These are phyloP conservation scores for Azorinus chamasolen DNA, from an alignment of 2,888 invertebrate genomes.

Conservation along the genomic window DNA sequence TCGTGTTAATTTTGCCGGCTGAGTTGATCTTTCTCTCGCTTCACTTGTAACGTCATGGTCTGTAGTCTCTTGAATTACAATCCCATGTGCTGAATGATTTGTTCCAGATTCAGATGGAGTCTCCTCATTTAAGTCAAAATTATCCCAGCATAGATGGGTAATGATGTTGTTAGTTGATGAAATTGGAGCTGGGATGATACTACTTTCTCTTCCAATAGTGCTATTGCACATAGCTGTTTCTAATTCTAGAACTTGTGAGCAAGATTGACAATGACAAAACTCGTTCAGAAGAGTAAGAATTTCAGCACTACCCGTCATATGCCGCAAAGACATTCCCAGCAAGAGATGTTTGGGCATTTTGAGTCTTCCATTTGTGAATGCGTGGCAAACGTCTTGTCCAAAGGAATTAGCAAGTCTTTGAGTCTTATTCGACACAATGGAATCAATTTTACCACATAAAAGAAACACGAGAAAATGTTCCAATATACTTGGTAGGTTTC, in stretches of 20 bases:
- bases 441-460: conserved; percentile 7
- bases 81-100: conserved; percentile 50
- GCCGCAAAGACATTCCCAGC: conserved; percentile 30
- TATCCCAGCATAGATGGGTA: conserved; percentile 55
- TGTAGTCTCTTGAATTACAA: conserved; percentile 49
- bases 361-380: conserved; percentile 20
- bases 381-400: conserved; percentile 30
- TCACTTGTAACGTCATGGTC: too few relatives aligned
- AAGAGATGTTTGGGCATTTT: conserved; percentile 25
- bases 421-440: conserved; percentile 1
- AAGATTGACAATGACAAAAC: conserved; percentile 26
- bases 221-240: conserved; percentile 34
- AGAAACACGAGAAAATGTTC: conserved; percentile 1
- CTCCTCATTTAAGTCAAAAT: conserved; percentile 58
- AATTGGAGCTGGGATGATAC: conserved; percentile 10
- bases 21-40: too few relatives aligned
- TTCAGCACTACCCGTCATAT: conserved; percentile 40
- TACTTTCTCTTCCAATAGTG: neutral
- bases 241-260: conserved; percentile 21
- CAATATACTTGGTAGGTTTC: neutral
- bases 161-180: conserved; percentile 10
- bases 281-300: conserved; percentile 29
- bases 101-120: conserved; percentile 48
- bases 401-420: conserved; percentile 14
- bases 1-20: too few relatives aligned